These are phyloP conservation scores for Scaptomyza hsui DNA, from an alignment of 1,140 invertebrate species.

Conservation along the genomic window DNA sequence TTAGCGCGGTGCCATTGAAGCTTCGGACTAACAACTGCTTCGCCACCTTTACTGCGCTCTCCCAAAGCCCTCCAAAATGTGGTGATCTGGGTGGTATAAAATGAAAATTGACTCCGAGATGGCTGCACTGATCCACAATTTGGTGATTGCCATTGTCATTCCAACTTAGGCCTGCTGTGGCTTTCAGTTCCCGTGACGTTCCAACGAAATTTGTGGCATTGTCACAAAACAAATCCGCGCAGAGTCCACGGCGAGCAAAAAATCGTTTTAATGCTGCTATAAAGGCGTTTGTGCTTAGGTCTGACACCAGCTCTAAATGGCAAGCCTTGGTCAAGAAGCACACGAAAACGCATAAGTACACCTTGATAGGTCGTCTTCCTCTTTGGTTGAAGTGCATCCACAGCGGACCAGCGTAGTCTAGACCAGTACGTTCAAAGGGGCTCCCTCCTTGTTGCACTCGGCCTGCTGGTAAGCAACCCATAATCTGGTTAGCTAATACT, in stretches of 20 bases:
- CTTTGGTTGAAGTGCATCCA: slow-evolving; percentile 16
- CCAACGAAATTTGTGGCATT: slow-evolving; percentile 16
- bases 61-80: slow-evolving; percentile 21
- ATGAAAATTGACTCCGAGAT: slow-evolving; percentile 2
- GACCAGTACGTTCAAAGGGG: slow-evolving; percentile 10
- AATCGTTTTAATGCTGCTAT: slow-evolving; percentile 10
- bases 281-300: slow-evolving; percentile 1
- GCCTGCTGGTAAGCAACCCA: slow-evolving; percentile 9
- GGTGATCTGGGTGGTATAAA: slow-evolving; percentile 6
- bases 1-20: background rate
- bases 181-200: slow-evolving; percentile 7
- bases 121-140: slow-evolving; percentile 9
- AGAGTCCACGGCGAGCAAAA: too few relatives aligned
- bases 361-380: slow-evolving; percentile 14
- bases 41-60: slow-evolving; percentile 17
- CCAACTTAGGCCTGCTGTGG: slow-evolving; percentile 1
- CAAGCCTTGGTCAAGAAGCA: slow-evolving; percentile 6
- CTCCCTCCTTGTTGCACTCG: background rate
- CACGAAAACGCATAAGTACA: slow-evolving; percentile 14
- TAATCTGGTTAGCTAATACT: background rate
- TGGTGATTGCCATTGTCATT: slow-evolving; percentile 5
- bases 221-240: background rate
- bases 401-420: slow-evolving; percentile 12
- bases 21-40: slow-evolving; percentile 9
- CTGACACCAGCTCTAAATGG: slow-evolving; percentile 13